Percentiles rank a stretch among this genome's conserved stretches.
Conservation (phyloP, 2,797 vertebrate genomes). For the Rhinophrynus dorsalis region DNA sequence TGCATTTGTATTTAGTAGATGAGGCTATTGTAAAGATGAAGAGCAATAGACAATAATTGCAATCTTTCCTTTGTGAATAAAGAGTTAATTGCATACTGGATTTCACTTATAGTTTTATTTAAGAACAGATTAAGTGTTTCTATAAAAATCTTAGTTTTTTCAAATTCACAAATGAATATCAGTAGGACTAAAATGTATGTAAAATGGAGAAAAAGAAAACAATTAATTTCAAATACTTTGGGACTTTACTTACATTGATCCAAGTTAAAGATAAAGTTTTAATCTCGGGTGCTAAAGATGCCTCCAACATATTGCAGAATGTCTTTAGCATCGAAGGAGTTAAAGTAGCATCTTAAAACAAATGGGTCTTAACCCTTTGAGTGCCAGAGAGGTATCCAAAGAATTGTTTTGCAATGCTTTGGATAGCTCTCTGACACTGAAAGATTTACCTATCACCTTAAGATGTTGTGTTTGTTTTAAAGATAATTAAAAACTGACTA, state of each 20-base stretch:
- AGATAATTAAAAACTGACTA: too few relatives aligned
- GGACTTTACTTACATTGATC: too few relatives aligned
- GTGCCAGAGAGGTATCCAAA: too few relatives aligned
- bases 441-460: too few relatives aligned
- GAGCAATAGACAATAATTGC: slow-evolving; percentile 64
- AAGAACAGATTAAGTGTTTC: slow-evolving; percentile 62
- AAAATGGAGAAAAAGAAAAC: slow-evolving; percentile 52
- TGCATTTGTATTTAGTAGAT: slow-evolving; percentile 42
- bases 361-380: too few relatives aligned
- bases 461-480: too few relatives aligned
- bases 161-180: slow-evolving; percentile 59
- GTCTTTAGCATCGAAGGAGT: too few relatives aligned
- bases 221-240: slow-evolving; percentile 48
- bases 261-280: too few relatives aligned
- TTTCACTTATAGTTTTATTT: slow-evolving; percentile 67
- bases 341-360: slow-evolving; percentile 55
- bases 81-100: slow-evolving; percentile 66
- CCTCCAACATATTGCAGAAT: too few relatives aligned
- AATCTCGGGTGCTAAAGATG: too few relatives aligned
- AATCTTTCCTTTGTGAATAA: slow-evolving; percentile 58
- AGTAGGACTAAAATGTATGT: slow-evolving; percentile 35
- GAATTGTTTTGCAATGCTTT: too few relatives aligned
- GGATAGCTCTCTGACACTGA: too few relatives aligned
- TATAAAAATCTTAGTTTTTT: slow-evolving; percentile 58
- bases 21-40: slow-evolving; percentile 52